Conservation (phyloP, 1,140 invertebrate species). For the Brachionus koreanus region DNA sequence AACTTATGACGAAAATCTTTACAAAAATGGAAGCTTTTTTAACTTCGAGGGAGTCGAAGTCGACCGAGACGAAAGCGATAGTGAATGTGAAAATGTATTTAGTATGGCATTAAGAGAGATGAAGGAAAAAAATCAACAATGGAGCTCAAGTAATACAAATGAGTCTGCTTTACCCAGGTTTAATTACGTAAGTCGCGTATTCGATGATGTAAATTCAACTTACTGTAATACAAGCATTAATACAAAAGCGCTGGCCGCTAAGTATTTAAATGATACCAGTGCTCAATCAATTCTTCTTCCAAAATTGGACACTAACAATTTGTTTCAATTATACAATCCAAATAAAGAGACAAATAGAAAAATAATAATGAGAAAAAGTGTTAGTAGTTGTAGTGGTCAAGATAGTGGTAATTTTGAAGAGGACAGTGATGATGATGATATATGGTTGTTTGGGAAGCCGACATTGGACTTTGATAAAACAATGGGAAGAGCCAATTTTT, state of each 20-base stretch:
- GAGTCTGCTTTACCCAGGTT: neutral
- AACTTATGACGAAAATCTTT: conserved; percentile 24
- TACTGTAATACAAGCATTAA: neutral
- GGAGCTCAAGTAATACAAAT: neutral
- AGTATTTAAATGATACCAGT: neutral
- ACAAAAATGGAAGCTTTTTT: conserved; percentile 26
- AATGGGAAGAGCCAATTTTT: neutral
- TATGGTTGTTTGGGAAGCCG: conserved; percentile 18
- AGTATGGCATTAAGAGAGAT: neutral
- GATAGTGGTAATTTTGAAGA: conserved; percentile 31
- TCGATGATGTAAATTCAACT: neutral
- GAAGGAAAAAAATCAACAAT: conserved; percentile 3
- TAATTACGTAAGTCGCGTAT: neutral
- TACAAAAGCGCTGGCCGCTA: neutral
- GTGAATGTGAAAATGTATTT: conserved; percentile 1
- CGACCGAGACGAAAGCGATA: conserved; percentile 3
- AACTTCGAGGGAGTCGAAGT: neutral
- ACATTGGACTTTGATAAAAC: neutral
- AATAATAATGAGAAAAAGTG: conserved; percentile 1
- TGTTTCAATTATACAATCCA: conserved; percentile 11
- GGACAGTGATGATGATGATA: conserved; percentile 1
- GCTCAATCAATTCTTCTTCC: neutral
- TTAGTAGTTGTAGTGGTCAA: conserved; percentile 17
- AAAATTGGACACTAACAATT: neutral
- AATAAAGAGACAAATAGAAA: neutral